A percentile compares a stretch with the other conserved stretches of the same genome.
Conservation (phyloP, 2,888 invertebrate genomes). For the Papilio elwesi region DNA sequence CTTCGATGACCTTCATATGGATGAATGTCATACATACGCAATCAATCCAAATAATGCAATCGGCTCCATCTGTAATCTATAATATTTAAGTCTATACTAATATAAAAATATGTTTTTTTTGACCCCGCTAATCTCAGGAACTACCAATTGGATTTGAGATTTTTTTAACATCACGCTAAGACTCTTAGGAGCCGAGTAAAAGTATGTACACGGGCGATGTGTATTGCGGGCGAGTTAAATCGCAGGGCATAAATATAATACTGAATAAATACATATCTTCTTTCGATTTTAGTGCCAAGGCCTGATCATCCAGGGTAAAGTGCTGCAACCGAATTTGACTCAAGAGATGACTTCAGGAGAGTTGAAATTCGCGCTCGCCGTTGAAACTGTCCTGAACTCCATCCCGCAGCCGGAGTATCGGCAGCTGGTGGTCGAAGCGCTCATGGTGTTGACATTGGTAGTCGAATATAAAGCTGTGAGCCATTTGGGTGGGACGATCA, state of each 20-base stretch:
- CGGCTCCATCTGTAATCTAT: too few relatives aligned
- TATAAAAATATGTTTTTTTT: too few relatives aligned
- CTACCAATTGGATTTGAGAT: too few relatives aligned
- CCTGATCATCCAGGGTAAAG: slow-evolving; percentile 94
- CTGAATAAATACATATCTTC: background rate
- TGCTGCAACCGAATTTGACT: slow-evolving; percentile 95
- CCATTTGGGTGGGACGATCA: slow-evolving; percentile 90
- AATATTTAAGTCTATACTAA: too few relatives aligned
- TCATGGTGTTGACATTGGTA: slow-evolving; percentile 97
- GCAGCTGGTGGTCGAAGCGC: slow-evolving; percentile 97
- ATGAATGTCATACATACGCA: too few relatives aligned
- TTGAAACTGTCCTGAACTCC: slow-evolving; percentile 97
- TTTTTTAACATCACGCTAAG: too few relatives aligned
- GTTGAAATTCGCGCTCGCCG: slow-evolving; percentile 98
- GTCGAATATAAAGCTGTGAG: slow-evolving; percentile 93
- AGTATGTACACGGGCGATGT: too few relatives aligned
- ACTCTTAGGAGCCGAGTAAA: too few relatives aligned
- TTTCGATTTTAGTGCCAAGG: slow-evolving; percentile 90
- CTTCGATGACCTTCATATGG: too few relatives aligned
- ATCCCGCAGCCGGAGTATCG: slow-evolving; percentile 99
- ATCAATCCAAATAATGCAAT: too few relatives aligned
- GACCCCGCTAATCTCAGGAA: too few relatives aligned
- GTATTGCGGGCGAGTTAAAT: too few relatives aligned
- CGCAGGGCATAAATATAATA: background rate
- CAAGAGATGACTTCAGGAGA: slow-evolving; percentile 99